Evolutionary conservation across 2,797 vertebrate genomes (phyloP), one percentile per base, ranked within the genome.

Genomic region (Catharus ustulatus): DNA sequence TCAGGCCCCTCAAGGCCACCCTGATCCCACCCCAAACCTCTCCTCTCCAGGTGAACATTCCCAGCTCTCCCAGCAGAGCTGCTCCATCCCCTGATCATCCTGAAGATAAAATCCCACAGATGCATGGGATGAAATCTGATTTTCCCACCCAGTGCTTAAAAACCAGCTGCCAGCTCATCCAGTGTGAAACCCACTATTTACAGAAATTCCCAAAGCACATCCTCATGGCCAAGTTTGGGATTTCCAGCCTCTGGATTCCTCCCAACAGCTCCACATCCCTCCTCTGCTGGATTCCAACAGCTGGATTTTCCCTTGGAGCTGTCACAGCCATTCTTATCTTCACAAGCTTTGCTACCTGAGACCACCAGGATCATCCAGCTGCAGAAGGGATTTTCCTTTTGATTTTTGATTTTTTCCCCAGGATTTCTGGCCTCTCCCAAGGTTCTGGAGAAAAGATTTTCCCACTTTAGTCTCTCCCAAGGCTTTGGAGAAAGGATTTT

Each of bases 21-120:
- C 0, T 7, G 34, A 7, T 68, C 0, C 40, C 49, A n/a, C 4
- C 20, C 68, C 59, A 24, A 30, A 73, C 20, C 30, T 42, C 38
- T 64, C 75, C 40, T 57, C 8, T 64, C 34, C 69, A 34, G 34
- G 30, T 20, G 51, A 30, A 9, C 69, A 34, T 1, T 9, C 51
- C 78, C 78, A 71, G 17, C 27, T 18, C 17, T 29, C 10, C 29
- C 43, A 57, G 52, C 34, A 32, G 34, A 58, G 34, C 52, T 48
- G n/a, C 48, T 62, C 79, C 79, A 24, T 4, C 30, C 68, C 68
- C 57, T 1, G 49, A 12, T 4, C 16, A 54, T 15, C 49, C 75
- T 54, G 36, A 34, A 40, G 32, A 36, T 36, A 10, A 52, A 54
- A 36, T 13, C 61, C 61, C 49, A 36, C 1, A 13, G 43, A 57